Base-by-base conservation (phyloP, 2,797 vertebrate genomes). In the Myoxocephalus aenaeus region DNA sequence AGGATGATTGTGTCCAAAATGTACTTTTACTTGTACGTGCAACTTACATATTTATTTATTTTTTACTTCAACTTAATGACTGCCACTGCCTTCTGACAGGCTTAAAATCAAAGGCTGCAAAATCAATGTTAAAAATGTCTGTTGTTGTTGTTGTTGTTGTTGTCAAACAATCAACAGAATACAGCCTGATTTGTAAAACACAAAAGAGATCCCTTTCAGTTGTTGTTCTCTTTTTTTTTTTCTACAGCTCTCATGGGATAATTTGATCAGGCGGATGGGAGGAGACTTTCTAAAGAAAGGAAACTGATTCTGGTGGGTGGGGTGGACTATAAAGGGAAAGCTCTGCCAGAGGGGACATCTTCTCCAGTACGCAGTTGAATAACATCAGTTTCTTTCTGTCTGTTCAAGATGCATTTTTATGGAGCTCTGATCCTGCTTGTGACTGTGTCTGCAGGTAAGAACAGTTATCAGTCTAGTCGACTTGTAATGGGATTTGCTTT, bases 391-490 rank as follows among this genome's bases (percentile, higher is more conserved):
- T 32, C 1, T 34, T 27, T 12, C 20, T 14, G 6, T 22, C 2
- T 1, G 25, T 53, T 74, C 42, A 77, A 7, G 1, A 86, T 86
- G 84, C 38, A 65, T 18, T 44, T 80, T 36, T 72, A 50, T 17
- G 48, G 46, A 77, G 51, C 44, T 51, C 44, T 83, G 70, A 34
- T 86, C 38, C 27, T 86, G 15, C 25, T 62, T 2, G 2, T 65
- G 58, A 62, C 36, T 9, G 27, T 83, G 63, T 72, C 84, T 42
- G 40, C 65, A 65, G 80, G 80, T 86, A 67, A 75, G 75, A 75
- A n/a, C 11, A 27, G 6, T 25, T 18, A 34, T 34, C 34, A 34
- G 34, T 34, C 25, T 42, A 62, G 8, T 42, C 9, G 17, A 2
- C 18, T 14, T 54, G 53, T 54, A 12, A 54, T 54, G 14, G 13